Percentiles rank a stretch among this genome's conserved stretches.
Conservation (phyloP, 2,797 vertebrate species). For the Halcyon chelicuti region DNA sequence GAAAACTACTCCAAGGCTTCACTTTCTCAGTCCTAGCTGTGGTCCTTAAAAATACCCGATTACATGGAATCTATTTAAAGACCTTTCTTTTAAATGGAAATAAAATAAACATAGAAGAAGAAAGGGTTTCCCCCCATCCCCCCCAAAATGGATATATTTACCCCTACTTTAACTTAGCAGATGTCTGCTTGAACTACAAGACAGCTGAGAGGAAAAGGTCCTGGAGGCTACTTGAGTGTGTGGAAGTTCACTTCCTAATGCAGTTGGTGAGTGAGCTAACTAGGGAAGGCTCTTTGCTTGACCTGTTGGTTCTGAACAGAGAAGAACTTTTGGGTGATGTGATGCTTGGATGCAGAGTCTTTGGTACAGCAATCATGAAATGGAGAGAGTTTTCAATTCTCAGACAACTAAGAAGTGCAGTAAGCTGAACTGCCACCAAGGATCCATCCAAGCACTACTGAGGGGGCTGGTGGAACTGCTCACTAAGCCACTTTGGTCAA, state of each 20-base stretch:
- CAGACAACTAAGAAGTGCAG: background rate
- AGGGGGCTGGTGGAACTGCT: background rate
- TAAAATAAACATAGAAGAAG: background rate
- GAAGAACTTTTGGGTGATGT: background rate
- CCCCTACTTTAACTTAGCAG: background rate
- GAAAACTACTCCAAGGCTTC: background rate
- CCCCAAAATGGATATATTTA: background rate
- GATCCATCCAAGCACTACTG: background rate
- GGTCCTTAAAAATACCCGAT: background rate
- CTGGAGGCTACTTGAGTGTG: background rate
- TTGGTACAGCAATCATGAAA: accelerated
- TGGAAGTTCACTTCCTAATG: background rate
- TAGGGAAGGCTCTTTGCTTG: accelerated
- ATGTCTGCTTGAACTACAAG: background rate
- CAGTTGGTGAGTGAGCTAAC: background rate
- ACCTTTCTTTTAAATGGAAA: background rate
- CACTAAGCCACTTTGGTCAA: background rate
- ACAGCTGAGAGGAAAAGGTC: background rate
- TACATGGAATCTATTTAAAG: conserved; percentile 3
- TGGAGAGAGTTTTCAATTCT: background rate
- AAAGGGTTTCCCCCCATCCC: accelerated
- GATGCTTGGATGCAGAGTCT: background rate
- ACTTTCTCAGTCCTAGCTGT: background rate
- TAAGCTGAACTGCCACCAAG: background rate
- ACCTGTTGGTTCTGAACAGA: background rate